Evolutionary conservation across 1,140 invertebrate genomes (phyloP).

Genomic region (Aphidius ervi): DNA sequence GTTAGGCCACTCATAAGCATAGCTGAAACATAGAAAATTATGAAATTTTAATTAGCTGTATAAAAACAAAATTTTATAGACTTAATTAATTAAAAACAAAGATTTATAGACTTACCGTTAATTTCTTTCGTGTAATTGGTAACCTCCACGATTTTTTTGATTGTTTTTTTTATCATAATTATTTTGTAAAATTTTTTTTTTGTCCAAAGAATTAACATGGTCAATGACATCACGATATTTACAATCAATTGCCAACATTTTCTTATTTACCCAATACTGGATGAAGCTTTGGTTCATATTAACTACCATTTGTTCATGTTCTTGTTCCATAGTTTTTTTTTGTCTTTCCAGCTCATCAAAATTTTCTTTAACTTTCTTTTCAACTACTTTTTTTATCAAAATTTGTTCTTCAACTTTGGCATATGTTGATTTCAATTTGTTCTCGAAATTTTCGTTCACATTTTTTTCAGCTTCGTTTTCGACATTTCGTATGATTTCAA

Average conservation of each 20-base stretch:
- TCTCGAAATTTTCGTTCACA: no score
- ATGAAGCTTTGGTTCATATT: no score
- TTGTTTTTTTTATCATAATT: conserved; percentile 47
- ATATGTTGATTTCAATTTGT: conserved; percentile 35
- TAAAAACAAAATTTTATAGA: no score
- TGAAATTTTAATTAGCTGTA: no score
- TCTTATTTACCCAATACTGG: conserved; percentile 39
- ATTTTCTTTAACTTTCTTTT: conserved; percentile 37
- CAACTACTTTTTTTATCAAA: conserved; percentile 17
- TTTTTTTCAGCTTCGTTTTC: no score
- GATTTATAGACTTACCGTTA: no score
- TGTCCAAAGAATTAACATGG: conserved; percentile 51
- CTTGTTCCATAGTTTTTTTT: conserved; percentile 42
- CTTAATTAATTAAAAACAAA: no score
- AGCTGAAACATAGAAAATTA: no score
- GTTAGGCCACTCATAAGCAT: no score
- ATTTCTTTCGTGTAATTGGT: conserved; percentile 32
- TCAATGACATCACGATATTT: conserved; percentile 58
- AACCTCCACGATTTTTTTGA: conserved; percentile 49
- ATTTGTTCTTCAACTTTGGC: conserved; percentile 10
- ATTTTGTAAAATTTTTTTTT: conserved; percentile 45
- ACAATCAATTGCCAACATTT: conserved; percentile 58
- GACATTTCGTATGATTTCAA: no score
- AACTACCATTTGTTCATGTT: conserved; percentile 51
- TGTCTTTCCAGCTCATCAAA: conserved; percentile 45